Base-by-base conservation (phyloP, 1,140 invertebrate species). In the Drosophila repleta region DNA sequence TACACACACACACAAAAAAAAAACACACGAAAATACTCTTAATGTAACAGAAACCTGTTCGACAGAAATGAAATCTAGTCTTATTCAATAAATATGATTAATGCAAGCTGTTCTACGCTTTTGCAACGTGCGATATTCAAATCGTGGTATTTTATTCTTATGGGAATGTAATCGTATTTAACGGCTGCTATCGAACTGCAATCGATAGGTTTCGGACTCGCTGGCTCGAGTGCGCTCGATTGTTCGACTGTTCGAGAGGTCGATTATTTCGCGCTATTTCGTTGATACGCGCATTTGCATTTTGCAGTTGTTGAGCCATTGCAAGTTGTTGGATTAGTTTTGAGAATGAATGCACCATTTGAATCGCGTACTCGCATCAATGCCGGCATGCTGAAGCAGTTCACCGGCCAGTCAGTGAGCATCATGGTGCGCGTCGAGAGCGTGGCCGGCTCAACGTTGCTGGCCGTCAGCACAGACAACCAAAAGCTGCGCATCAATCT, bases 351-450 rank as follows among this genome's bases (percentile, higher is more conserved):
- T 46, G 10, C 5, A 6, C 13, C 32, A 10, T 91, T 91, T 57
- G 90, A 91, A 60, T 60, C 77, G 29, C 83, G 87, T 8, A 80
- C 76, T 0, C 46, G 79, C 10, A 56, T 91, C 1, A 91, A 91
- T 57, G 90, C 80, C 32, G 74, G 70, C 6, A 84, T 85, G 83
- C 71, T 91, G 1, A 83, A 84, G 6, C 76, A 90, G 55, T 88
- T 79, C 35, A 24, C 65, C 11, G 87, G 80, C 11, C 79, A 90
- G 52, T 71, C 72, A 2, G 67, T 91, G 0, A 90, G 90, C 70
- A 88, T 91, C 5, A 82, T 91, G 68, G 74, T 85, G 18, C 62
- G 83, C 6, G 80, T 91, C 4, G 85, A 91, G 11, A 79, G 84
- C 35, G 83, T 82, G 6, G 83, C 79, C 4, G 87, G 90, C 2